Percentiles rank a stretch among this genome's conserved stretches.
These are phyloP conservation scores for Eledona agricola DNA, from an alignment of 2,888 invertebrate species.

Conservation along the genomic window DNA sequence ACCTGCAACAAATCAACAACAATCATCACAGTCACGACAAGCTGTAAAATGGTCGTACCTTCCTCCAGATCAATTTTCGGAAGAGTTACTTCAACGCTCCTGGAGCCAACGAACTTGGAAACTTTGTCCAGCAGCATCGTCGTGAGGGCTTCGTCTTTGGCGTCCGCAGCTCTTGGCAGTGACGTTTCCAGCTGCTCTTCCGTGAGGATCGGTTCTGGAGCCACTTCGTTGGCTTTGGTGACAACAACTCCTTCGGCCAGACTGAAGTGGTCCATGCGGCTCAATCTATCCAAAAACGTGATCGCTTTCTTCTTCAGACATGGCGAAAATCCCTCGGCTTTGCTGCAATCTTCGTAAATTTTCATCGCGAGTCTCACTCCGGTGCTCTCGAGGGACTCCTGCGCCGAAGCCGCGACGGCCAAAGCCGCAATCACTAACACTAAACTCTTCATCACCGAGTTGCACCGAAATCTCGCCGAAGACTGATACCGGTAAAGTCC, in stretches of 20 bases:
- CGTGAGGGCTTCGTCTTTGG: slow-evolving; percentile 73
- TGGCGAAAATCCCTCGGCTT: slow-evolving; percentile 73
- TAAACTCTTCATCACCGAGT: slow-evolving; percentile 54
- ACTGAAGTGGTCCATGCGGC: slow-evolving; percentile 72
- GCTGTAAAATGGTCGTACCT: slow-evolving; percentile 20
- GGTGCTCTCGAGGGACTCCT: slow-evolving; percentile 62
- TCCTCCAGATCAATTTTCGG: slow-evolving; percentile 70
- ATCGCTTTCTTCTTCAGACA: slow-evolving; percentile 86
- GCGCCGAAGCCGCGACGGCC: slow-evolving; percentile 51
- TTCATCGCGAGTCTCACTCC: slow-evolving; percentile 74
- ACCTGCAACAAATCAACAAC: slow-evolving; percentile 27
- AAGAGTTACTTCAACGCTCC: slow-evolving; percentile 78
- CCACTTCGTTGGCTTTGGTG: slow-evolving; percentile 65
- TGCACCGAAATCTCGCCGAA: slow-evolving; percentile 48
- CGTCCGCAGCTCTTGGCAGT: slow-evolving; percentile 72
- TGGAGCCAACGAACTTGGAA: slow-evolving; percentile 76
- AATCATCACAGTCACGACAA: slow-evolving; percentile 13
- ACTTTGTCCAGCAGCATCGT: slow-evolving; percentile 76
- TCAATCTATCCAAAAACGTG: slow-evolving; percentile 78
- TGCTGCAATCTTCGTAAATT: slow-evolving; percentile 81
- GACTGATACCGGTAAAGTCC: slow-evolving; percentile 56
- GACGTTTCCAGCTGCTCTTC: slow-evolving; percentile 77
- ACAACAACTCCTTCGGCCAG: slow-evolving; percentile 75
- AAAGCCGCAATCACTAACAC: slow-evolving; percentile 57
- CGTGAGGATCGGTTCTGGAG: slow-evolving; percentile 61